Conservation (phyloP, 2,888 invertebrate species). For the Drosophila birchii region DNA sequence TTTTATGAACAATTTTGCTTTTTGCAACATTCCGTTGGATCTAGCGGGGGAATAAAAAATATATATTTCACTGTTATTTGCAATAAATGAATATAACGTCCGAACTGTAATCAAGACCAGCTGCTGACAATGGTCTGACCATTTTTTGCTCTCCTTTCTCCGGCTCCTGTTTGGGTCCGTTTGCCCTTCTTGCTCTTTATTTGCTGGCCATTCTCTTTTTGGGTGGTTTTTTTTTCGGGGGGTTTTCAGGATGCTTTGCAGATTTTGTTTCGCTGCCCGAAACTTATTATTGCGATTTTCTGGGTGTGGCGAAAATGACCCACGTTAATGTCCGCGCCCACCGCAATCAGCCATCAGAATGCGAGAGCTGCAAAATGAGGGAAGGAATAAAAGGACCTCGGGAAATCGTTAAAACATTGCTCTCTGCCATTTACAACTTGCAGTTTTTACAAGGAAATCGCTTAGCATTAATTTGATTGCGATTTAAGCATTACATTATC, state of each 20-base stretch:
- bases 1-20: slow-evolving; percentile 58
- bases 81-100: slow-evolving; percentile 78
- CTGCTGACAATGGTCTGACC: slow-evolving; percentile 63
- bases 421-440: slow-evolving; percentile 54
- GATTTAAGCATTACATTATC: slow-evolving; percentile 49
- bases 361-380: slow-evolving; percentile 11
- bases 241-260: slow-evolving; percentile 36
- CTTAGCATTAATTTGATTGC: slow-evolving; percentile 58
- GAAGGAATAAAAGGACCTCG: slow-evolving; percentile 5
- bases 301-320: slow-evolving; percentile 66
- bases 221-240: background rate
- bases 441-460: slow-evolving; percentile 54
- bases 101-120: slow-evolving; percentile 77
- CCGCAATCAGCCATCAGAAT: slow-evolving; percentile 48
- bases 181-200: slow-evolving; percentile 26
- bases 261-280: slow-evolving; percentile 43
- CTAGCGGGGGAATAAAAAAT: slow-evolving; percentile 58
- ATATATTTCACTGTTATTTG: slow-evolving; percentile 70
- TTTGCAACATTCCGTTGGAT: slow-evolving; percentile 29
- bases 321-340: slow-evolving; percentile 64
- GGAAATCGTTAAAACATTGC: slow-evolving; percentile 59
- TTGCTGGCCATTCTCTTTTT: background rate
- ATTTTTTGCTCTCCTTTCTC: slow-evolving; percentile 27
- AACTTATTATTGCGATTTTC: slow-evolving; percentile 66
- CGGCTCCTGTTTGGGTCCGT: slow-evolving; percentile 13